phyloP scores from a whole-genome alignment of 2,797 vertebrate species.

The Trachurus trachurus region DNA sequence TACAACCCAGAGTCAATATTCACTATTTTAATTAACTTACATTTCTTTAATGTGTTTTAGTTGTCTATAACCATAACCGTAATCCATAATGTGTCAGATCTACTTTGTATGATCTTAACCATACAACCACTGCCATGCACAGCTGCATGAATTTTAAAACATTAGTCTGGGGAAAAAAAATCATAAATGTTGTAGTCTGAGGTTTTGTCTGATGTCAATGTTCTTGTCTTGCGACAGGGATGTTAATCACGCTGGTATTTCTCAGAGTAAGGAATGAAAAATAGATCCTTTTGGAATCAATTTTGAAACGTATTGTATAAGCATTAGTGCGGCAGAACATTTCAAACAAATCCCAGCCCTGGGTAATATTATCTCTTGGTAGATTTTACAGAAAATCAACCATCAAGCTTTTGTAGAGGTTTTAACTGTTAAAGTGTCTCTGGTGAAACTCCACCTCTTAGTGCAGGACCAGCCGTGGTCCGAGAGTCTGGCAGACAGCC shows the following conservation, averaged over 20 bases:
- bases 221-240: background rate
- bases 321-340: background rate
- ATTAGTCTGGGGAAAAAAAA: background rate
- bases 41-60: no score
- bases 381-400: conserved; percentile 28
- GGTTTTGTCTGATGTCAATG: background rate
- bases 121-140: background rate
- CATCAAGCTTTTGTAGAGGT: conserved; percentile 6
- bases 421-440: conserved; percentile 35
- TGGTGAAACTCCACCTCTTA: conserved; percentile 24
- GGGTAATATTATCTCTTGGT: background rate
- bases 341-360: no score
- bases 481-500: conserved; percentile 69
- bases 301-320: background rate
- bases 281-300: background rate
- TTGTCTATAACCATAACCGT: background rate
- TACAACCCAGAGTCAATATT: background rate
- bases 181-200: background rate
- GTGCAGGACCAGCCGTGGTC: conserved; percentile 50
- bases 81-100: background rate
- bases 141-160: background rate
- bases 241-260: background rate
- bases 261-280: background rate
- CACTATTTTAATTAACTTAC: background rate
- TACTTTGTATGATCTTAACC: background rate